Base-by-base conservation (phyloP, 2,113 vertebrate genomes). In the Polypterus senegalus region DNA sequence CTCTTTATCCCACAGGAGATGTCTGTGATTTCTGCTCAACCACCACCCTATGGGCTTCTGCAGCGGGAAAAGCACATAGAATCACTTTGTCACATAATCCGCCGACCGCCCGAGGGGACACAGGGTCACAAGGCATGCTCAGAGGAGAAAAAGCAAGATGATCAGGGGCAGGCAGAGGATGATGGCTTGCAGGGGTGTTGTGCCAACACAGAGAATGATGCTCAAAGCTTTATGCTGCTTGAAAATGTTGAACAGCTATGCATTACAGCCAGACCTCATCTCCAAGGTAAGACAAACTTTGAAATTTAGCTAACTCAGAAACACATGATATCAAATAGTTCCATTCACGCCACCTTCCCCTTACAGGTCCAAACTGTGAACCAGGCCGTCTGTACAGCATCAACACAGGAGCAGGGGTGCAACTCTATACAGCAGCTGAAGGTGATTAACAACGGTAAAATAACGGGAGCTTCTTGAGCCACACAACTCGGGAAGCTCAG, bases 61-160 rank as follows among this genome's bases (percentile, higher is more conserved):
- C 73, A 79, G 61, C 76, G 88, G 63, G 88, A 91, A 65, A 83
- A 77, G 57, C 88, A 88, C 65, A 85, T 91, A 59, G 75, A 83
- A 63, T 73, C 70, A 65, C 69, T 77, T 10, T 74, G 83, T 62
- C 77, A 68, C 59, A 69, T 73, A 58, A 74, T 80, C 62, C 71
- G 72, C 27, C 68, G 64, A 10, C 62, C 48, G 69, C 71, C 48
- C 70, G 66, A 5, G 59, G 68, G 7, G 62, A 65, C 4, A 57
- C 55, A 11, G 70, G 75, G 52, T 60, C 62, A 8, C 72, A 70
- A 47, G 66, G 65, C 47, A 47, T 9, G 56, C 58, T 49, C 3
- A 3, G 3, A 3, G 27, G 46, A 46, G 48, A 47, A 7, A 6
- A 1, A 3, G 5, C 43, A 54, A 27, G 3, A 3, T 27, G 27